Evolutionary conservation across 1,140 invertebrate species (phyloP).

Genomic region (Drosophila micromelanica): DNA sequence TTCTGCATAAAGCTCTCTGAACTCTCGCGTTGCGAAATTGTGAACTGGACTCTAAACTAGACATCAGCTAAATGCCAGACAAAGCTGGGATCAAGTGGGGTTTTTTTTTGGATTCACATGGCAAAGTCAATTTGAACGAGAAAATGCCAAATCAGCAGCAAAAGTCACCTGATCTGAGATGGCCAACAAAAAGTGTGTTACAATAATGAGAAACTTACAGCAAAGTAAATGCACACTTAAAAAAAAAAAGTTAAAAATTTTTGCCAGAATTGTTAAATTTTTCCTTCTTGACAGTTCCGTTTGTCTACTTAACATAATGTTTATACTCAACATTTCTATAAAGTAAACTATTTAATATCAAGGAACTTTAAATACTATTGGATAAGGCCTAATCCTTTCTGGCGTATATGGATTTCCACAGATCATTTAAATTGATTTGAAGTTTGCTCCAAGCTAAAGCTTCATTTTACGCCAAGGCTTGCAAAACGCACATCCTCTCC

Average conservation of each 20-base stretch:
- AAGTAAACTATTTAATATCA: too few relatives aligned
- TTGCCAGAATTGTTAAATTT: too few relatives aligned
- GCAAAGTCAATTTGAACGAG: constrained; percentile 30
- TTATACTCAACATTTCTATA: too few relatives aligned
- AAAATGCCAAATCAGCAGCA: constrained; percentile 34
- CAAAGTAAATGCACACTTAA: too few relatives aligned
- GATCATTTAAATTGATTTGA: background rate
- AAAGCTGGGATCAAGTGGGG: background rate
- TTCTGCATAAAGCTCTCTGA: constrained; percentile 24
- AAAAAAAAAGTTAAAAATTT: too few relatives aligned
- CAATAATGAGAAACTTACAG: too few relatives aligned
- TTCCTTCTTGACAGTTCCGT: too few relatives aligned
- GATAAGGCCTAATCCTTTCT: too few relatives aligned
- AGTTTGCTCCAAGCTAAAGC: too few relatives aligned
- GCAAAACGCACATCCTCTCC: constrained; percentile 6
- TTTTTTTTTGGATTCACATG: too few relatives aligned
- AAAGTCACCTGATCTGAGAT: constrained; percentile 29
- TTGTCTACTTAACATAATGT: too few relatives aligned
- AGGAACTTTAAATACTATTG: too few relatives aligned
- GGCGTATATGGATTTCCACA: background rate
- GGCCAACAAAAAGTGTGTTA: background rate
- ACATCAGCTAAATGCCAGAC: background rate
- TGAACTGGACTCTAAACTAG: constrained; percentile 5
- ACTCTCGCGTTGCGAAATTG: constrained; percentile 11
- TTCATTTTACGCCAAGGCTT: background rate